phyloP scores from a whole-genome alignment of 2,888 invertebrate genomes.

The Dynastes hyllus region DNA sequence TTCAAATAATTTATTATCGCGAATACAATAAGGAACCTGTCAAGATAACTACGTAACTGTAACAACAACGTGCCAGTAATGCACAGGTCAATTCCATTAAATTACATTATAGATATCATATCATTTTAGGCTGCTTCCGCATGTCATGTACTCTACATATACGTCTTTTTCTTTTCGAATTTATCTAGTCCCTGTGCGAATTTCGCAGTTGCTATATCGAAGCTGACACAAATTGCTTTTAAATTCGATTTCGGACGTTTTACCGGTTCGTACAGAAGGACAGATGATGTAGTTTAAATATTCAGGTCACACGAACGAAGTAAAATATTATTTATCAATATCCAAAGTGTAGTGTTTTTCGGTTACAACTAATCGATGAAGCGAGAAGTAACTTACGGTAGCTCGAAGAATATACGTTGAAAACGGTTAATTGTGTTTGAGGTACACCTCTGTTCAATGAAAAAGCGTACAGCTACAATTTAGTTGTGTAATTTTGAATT shows the following conservation, averaged over 20 bases:
- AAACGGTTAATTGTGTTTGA: no score
- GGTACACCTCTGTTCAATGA: no score
- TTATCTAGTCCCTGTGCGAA: conserved; percentile 22
- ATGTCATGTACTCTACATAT: background rate
- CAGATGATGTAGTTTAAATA: conserved; percentile 38
- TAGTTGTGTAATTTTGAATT: no score
- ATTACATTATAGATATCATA: no score
- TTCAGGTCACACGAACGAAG: conserved; percentile 21
- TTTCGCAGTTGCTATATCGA: conserved; percentile 18
- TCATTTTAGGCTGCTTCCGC: background rate
- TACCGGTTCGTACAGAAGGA: conserved; percentile 21
- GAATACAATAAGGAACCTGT: background rate
- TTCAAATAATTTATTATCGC: no score
- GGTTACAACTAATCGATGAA: background rate
- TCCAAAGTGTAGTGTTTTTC: background rate
- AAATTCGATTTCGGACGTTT: conserved; percentile 45
- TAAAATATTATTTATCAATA: conserved; percentile 31
- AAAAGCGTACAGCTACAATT: no score
- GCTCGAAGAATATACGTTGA: no score
- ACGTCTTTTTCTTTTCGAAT: conserved; percentile 26
- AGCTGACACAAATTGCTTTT: conserved; percentile 43
- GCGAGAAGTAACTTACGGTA: background rate
- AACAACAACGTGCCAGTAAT: background rate
- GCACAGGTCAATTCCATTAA: no score
- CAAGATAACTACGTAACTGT: background rate